Percentiles rank a stretch among this genome's conserved stretches.
Evolutionary conservation across 2,888 invertebrate genomes (phyloP).

Genomic region (Cantharis rufa): DNA sequence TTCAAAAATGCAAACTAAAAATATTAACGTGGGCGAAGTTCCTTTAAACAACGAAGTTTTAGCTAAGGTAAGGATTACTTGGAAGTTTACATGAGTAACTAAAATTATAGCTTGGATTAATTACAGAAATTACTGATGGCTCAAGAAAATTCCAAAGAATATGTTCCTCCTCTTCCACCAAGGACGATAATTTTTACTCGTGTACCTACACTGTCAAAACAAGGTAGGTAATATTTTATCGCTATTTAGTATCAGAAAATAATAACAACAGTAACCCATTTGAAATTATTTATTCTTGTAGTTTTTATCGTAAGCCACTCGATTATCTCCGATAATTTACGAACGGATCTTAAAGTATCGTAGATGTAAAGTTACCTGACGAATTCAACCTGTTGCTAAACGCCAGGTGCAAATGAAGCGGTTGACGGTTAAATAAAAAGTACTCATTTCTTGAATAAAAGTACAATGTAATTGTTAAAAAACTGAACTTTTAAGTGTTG

Average conservation of each 20-base stretch:
- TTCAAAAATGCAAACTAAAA: conserved; percentile 66
- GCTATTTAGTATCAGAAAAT: background rate
- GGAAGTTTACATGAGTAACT: background rate
- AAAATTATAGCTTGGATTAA: background rate
- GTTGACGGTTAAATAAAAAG: conserved; percentile 28
- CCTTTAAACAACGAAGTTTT: conserved; percentile 44
- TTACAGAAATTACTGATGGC: background rate
- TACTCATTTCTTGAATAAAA: conserved; percentile 3
- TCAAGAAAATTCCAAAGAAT: background rate
- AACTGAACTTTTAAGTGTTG: background rate
- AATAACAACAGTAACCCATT: background rate
- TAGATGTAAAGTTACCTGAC: conserved; percentile 8
- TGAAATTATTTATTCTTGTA: background rate
- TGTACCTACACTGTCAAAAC: background rate
- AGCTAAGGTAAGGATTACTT: conserved; percentile 19
- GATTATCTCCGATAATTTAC: conserved; percentile 13
- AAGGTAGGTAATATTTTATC: background rate
- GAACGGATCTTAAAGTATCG: conserved; percentile 1
- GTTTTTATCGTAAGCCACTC: background rate
- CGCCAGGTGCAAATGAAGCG: conserved; percentile 38
- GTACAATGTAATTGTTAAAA: conserved; percentile 15
- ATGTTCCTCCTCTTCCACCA: background rate
- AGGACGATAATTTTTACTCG: background rate
- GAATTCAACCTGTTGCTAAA: conserved; percentile 39
- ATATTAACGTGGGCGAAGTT: conserved; percentile 63